Evolutionary conservation across 2,888 invertebrate genomes (phyloP).

Genomic region (Archips xylosteana): DNA sequence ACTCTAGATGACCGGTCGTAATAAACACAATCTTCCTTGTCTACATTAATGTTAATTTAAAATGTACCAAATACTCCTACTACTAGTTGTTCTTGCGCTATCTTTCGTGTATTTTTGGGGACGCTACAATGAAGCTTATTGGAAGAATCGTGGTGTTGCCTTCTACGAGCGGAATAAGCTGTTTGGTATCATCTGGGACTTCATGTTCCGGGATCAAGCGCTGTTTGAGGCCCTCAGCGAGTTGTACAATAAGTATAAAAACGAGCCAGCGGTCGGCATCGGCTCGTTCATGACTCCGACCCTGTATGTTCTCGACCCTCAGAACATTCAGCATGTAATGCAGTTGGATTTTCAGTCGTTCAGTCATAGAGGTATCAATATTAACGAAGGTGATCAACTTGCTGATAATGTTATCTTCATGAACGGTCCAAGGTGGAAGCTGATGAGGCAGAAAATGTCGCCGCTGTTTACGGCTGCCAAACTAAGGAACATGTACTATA

Average conservation of each 20-base stretch:
- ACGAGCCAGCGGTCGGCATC: slow-evolving; percentile 55
- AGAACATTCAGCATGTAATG: slow-evolving; percentile 58
- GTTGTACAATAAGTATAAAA: slow-evolving; percentile 58
- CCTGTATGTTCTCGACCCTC: slow-evolving; percentile 56
- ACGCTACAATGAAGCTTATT: slow-evolving; percentile 61
- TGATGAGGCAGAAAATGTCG: slow-evolving; percentile 66
- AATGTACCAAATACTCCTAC: slow-evolving; percentile 32
- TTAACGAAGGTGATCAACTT: slow-evolving; percentile 55
- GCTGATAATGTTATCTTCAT: slow-evolving; percentile 61
- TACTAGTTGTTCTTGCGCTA: neutral
- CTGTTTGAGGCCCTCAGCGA: slow-evolving; percentile 57
- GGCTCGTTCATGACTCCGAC: slow-evolving; percentile 47
- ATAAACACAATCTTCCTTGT: neutral
- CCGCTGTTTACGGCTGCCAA: slow-evolving; percentile 69
- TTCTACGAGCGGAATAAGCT: slow-evolving; percentile 57
- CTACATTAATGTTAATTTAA: neutral
- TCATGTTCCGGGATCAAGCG: slow-evolving; percentile 49
- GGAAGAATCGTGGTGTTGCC: slow-evolving; percentile 63
- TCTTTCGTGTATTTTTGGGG: slow-evolving; percentile 27
- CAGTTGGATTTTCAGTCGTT: slow-evolving; percentile 61
- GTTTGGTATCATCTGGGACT: slow-evolving; percentile 61
- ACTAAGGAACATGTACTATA: slow-evolving; percentile 69
- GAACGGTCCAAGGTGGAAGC: slow-evolving; percentile 67
- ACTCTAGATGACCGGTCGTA: neutral
- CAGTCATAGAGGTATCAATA: slow-evolving; percentile 57